A percentile compares a stretch with the other conserved stretches of the same genome.
phyloP scores from a whole-genome alignment of 2,797 vertebrate genomes.

The Carcharodon carcharias region DNA sequence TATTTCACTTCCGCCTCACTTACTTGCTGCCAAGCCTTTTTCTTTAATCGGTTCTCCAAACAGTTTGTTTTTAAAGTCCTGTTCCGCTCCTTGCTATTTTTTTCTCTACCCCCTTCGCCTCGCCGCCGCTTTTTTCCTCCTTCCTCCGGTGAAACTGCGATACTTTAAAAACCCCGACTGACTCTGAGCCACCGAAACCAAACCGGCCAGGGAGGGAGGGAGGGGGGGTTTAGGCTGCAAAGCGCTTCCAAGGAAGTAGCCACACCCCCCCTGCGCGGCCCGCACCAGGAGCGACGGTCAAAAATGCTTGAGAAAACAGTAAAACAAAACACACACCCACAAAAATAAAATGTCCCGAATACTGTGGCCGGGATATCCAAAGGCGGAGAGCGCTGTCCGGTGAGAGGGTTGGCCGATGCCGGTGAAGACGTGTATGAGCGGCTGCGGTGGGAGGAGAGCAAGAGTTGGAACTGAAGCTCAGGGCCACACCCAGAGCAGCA shows the following conservation, averaged over 20 bases:
- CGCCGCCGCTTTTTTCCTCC: neutral
- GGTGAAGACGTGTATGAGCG: neutral
- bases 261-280: neutral
- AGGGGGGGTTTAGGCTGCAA: neutral
- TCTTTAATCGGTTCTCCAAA: neutral
- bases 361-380: neutral
- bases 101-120: neutral
- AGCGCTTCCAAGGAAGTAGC: constrained; percentile 16
- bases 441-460: neutral
- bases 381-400: neutral
- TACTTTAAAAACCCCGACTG: neutral
- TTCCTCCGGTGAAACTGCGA: neutral
- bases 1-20: neutral
- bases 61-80: neutral
- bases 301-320: neutral
- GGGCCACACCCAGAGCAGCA: constrained; percentile 20
- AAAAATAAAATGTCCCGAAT: neutral
- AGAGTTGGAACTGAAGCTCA: neutral
- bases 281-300: neutral
- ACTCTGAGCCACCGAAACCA: neutral
- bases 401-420: neutral
- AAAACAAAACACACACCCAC: too few relatives aligned
- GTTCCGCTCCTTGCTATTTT: neutral
- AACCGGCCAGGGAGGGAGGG: neutral
- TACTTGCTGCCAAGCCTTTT: too few relatives aligned